Percentiles rank a stretch among this genome's conserved stretches.
Conservation (phyloP, 1,140 invertebrate genomes). For the Micrasema minimum region DNA sequence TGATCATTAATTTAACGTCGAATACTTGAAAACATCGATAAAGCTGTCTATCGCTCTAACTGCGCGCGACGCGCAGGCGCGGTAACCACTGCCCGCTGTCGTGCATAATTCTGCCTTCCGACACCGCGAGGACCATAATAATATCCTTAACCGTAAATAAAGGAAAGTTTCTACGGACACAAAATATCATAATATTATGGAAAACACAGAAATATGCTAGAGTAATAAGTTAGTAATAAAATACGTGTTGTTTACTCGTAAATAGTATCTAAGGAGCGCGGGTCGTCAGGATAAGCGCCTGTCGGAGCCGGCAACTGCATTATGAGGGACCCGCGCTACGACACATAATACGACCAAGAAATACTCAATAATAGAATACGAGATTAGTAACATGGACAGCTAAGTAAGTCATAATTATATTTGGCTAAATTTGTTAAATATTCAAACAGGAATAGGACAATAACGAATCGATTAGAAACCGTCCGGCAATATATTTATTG, state of each 20-base stretch:
- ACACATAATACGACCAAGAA: constrained; percentile 54
- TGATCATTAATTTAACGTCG: constrained; percentile 38
- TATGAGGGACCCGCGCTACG: too few species aligned
- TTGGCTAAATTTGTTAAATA: constrained; percentile 53
- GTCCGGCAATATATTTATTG: constrained; percentile 41
- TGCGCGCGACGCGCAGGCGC: constrained; percentile 34
- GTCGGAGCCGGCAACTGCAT: not conserved
- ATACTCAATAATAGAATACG: constrained; percentile 53
- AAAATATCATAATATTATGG: constrained; percentile 34
- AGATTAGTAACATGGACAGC: constrained; percentile 54
- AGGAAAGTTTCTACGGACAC: constrained; percentile 32
- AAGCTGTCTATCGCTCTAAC: constrained; percentile 53
- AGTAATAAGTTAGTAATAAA: constrained; percentile 20
- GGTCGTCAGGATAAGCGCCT: not conserved
- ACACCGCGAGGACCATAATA: constrained; percentile 5
- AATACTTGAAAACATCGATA: constrained; percentile 52
- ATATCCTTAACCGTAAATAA: constrained; percentile 25
- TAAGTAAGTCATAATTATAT: constrained; percentile 52
- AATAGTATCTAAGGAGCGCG: not conserved
- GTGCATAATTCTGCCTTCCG: not conserved
- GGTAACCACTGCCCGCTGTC: too few species aligned
- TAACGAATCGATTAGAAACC: constrained; percentile 45
- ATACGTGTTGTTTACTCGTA: constrained; percentile 23
- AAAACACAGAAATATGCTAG: constrained; percentile 37
- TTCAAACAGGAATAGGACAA: constrained; percentile 50